Evolutionary conservation across 1,140 invertebrate genomes (phyloP).

Genomic region (Brachionus rubens): DNA sequence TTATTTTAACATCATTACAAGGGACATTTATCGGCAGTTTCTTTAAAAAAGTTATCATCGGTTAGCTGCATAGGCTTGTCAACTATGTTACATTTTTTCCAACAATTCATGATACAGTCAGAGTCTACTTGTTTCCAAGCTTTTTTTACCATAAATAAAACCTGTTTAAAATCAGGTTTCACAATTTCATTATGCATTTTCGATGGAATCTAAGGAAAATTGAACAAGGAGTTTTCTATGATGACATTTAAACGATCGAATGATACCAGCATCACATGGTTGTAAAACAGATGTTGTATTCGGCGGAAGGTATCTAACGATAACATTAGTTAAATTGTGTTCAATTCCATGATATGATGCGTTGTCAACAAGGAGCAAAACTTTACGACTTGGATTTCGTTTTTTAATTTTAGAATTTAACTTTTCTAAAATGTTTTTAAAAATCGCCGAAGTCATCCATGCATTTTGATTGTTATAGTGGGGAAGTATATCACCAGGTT

Average conservation of each 20-base stretch:
- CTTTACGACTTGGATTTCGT: constrained; percentile 52
- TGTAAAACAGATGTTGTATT: too few relatives aligned
- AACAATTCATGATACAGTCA: not conserved
- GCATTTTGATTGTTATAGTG: constrained; percentile 48
- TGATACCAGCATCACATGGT: constrained; percentile 61
- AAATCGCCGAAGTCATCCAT: constrained; percentile 48
- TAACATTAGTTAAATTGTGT: constrained; percentile 53
- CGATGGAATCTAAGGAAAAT: not conserved
- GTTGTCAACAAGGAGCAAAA: constrained; percentile 61
- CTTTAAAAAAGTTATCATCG: too few relatives aligned
- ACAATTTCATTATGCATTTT: not conserved
- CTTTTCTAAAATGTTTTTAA: constrained; percentile 47
- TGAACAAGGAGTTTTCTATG: constrained; percentile 41
- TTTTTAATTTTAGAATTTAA: constrained; percentile 40
- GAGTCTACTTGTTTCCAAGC: not conserved
- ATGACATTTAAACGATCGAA: constrained; percentile 53
- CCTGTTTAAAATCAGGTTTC: not conserved
- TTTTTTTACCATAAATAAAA: not conserved
- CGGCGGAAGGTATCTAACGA: constrained; percentile 58
- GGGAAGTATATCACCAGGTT: constrained; percentile 17
- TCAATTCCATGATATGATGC: constrained; percentile 56
- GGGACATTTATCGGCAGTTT: too few relatives aligned
- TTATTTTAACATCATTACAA: not conserved
- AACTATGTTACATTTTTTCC: not conserved
- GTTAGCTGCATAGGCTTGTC: too few relatives aligned